Conservation (phyloP, 2,888 invertebrate genomes). For the Xanthorhoe designata region DNA sequence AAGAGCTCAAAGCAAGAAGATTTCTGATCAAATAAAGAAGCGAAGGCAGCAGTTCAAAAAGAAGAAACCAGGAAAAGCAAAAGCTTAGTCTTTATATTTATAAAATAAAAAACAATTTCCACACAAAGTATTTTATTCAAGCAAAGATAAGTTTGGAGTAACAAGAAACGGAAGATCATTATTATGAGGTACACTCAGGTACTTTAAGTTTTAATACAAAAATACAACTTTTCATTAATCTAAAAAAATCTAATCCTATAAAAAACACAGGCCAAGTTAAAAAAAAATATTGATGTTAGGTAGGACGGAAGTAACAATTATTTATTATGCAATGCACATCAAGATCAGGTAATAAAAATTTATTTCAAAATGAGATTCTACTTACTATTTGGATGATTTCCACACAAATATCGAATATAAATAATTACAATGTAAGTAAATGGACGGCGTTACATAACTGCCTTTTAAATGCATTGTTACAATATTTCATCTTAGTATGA, state of each 20-base stretch:
- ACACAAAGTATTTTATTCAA: conserved; percentile 50
- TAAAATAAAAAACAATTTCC: conserved; percentile 50
- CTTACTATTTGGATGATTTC: no score
- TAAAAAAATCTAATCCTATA: background rate
- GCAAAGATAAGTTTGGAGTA: conserved; percentile 23
- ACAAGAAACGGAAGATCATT: conserved; percentile 38
- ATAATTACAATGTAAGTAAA: background rate
- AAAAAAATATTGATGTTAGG: background rate
- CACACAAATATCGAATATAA: no score
- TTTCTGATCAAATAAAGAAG: conserved; percentile 79
- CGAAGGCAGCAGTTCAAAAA: conserved; percentile 74
- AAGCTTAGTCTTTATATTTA: conserved; percentile 48
- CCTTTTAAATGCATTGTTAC: background rate
- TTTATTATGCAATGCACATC: background rate
- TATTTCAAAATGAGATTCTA: no score
- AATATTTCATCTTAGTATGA: background rate
- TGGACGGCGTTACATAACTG: conserved; percentile 1
- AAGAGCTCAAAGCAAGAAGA: conserved; percentile 77
- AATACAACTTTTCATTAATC: background rate
- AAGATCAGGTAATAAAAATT: background rate
- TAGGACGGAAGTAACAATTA: background rate
- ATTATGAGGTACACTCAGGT: conserved; percentile 31
- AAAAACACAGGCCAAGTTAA: background rate
- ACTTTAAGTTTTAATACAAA: conserved; percentile 8
- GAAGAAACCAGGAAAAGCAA: conserved; percentile 67